phyloP scores from a whole-genome alignment of 2,888 invertebrate genomes.

The Escarpia spicata region DNA sequence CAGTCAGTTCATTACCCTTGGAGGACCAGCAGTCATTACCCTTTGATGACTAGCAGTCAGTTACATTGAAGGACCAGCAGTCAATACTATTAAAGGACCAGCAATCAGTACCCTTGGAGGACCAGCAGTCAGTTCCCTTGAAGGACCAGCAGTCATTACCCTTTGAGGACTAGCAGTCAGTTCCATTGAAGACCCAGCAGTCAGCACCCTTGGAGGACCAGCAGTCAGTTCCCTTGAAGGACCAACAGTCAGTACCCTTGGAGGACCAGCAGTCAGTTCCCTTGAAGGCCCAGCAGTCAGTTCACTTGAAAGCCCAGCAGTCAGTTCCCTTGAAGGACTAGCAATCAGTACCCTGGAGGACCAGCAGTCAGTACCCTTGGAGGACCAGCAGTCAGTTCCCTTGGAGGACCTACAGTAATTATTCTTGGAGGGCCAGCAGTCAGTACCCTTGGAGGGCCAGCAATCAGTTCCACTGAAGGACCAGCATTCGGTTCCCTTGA shows the following conservation, averaged over 20 bases:
- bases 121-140: neutral
- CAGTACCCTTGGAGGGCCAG: neutral
- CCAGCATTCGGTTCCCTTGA: neutral
- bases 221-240: too few species aligned
- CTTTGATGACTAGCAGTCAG: neutral
- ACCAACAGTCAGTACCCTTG: neutral
- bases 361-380: neutral
- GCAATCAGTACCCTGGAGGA: neutral
- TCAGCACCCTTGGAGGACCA: too few species aligned
- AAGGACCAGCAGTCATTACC: neutral
- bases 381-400: neutral
- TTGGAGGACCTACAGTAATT: neutral
- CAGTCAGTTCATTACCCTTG: neutral
- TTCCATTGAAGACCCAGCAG: neutral
- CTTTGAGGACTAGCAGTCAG: neutral
- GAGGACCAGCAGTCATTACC: neutral
- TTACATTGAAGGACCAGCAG: neutral
- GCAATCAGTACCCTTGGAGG: neutral
- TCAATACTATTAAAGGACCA: neutral
- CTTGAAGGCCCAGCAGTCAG: neutral
- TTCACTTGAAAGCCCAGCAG: neutral
- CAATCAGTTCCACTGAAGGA: neutral
- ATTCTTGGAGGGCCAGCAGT: neutral
- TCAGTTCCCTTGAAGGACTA: neutral
- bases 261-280: neutral